Conservation (phyloP, 2,113 vertebrate genomes). For the Petrocephalus zakoni region DNA sequence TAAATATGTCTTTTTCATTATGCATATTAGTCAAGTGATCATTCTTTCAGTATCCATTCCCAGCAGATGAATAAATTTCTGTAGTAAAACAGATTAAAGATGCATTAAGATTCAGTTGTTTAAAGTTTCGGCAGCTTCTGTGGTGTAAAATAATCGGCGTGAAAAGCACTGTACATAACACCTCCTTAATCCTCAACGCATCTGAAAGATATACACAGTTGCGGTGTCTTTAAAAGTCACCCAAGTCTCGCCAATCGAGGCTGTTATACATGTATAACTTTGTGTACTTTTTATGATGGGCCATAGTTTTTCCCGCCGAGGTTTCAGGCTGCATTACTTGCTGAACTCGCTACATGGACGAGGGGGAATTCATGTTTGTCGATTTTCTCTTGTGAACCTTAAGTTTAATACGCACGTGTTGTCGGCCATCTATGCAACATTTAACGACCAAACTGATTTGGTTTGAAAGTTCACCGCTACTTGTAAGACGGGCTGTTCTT, state of each 20-base stretch:
- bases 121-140: neutral
- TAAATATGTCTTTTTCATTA: slow-evolving; percentile 12
- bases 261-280: neutral
- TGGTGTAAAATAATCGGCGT: neutral
- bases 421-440: neutral
- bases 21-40: neutral
- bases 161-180: neutral
- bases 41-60: neutral
- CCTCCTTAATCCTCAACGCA: neutral
- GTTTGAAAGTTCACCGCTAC: neutral
- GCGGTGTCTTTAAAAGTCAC: neutral
- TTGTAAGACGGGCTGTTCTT: neutral
- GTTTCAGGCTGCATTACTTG: neutral
- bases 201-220: neutral
- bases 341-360: neutral
- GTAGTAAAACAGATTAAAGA: neutral
- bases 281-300: neutral
- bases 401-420: neutral
- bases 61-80: slow-evolving; percentile 8
- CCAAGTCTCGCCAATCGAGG: neutral
- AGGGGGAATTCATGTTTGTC: neutral
- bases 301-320: neutral
- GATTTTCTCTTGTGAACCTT: neutral
- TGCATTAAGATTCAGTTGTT: neutral
- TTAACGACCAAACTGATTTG: neutral